Evolutionary conservation across 2,888 invertebrate genomes (phyloP).

Genomic region (Drosophila koepferae): DNA sequence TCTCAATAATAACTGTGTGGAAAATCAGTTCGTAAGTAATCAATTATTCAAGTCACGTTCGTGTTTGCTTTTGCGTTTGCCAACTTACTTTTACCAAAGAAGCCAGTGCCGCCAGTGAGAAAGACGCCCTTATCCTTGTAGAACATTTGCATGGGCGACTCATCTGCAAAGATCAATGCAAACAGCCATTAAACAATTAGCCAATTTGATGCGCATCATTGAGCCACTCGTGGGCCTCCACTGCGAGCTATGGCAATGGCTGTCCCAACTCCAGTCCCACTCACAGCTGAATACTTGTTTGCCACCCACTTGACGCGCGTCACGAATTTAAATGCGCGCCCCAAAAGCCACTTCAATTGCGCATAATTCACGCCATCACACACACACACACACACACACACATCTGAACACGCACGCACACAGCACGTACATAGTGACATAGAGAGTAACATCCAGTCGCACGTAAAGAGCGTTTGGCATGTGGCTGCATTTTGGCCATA

Average conservation of each 20-base stretch:
- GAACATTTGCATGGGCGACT: conserved; percentile 87
- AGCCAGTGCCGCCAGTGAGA: conserved; percentile 88
- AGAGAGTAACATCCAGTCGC: conserved; percentile 37
- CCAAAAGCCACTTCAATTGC: conserved; percentile 78
- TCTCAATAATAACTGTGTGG: conserved; percentile 87
- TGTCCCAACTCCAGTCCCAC: background rate
- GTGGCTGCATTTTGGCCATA: conserved; percentile 79
- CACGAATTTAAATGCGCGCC: conserved; percentile 76
- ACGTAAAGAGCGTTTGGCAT: conserved; percentile 67
- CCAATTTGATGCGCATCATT: conserved; percentile 79
- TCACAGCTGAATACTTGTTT: conserved; percentile 57
- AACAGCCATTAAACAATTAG: conserved; percentile 79
- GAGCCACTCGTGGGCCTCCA: conserved; percentile 29
- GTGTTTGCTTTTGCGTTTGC: conserved; percentile 15
- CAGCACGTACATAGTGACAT: conserved; percentile 13
- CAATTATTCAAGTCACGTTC: conserved; percentile 60
- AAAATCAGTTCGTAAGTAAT: conserved; percentile 46
- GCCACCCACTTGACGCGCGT: conserved; percentile 77
- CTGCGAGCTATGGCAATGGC: background rate
- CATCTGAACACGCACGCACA: conserved; percentile 21
- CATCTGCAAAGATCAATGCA: conserved; percentile 79
- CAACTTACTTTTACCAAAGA: conserved; percentile 85
- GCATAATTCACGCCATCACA: conserved; percentile 74
- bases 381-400: conserved; percentile 20
- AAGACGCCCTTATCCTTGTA: conserved; percentile 88